Percentiles rank a stretch among this genome's conserved stretches.
These are phyloP conservation scores for Marisa cornuarietis DNA, from an alignment of 1,140 invertebrate genomes.

Conservation along the genomic window DNA sequence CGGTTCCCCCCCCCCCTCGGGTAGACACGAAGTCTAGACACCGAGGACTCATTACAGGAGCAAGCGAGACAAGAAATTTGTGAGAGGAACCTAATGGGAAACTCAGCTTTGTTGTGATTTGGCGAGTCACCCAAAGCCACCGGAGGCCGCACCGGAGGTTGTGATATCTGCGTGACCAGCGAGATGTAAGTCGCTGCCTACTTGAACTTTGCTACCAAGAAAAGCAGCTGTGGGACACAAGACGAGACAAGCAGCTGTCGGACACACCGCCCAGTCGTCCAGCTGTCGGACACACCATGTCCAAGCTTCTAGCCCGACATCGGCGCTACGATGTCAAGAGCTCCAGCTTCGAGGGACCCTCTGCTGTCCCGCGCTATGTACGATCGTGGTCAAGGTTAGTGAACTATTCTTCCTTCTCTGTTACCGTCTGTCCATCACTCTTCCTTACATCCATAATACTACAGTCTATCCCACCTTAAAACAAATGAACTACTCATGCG, in stretches of 20 bases:
- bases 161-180: neutral
- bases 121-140: neutral
- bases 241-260: neutral
- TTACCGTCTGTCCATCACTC: neutral
- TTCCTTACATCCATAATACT: neutral
- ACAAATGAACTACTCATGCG: neutral
- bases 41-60: too few relatives aligned
- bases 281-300: constrained; percentile 1
- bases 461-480: neutral
- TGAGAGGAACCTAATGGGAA: too few relatives aligned
- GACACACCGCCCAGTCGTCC: neutral
- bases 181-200: neutral
- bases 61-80: too few relatives aligned
- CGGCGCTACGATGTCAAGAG: constrained; percentile 38
- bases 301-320: constrained; percentile 9
- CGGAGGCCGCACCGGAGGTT: neutral
- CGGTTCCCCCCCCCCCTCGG: too few relatives aligned
- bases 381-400: constrained; percentile 29
- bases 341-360: constrained; percentile 36
- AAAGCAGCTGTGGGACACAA: neutral
- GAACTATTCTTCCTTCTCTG: neutral
- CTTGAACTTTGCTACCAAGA: neutral
- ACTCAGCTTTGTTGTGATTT: too few relatives aligned
- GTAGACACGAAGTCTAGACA: too few relatives aligned
- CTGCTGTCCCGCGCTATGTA: neutral